A percentile compares a stretch with the other conserved stretches of the same genome.
phyloP scores from a whole-genome alignment of 2,797 vertebrate species.

The Bovichtus variegatus region DNA sequence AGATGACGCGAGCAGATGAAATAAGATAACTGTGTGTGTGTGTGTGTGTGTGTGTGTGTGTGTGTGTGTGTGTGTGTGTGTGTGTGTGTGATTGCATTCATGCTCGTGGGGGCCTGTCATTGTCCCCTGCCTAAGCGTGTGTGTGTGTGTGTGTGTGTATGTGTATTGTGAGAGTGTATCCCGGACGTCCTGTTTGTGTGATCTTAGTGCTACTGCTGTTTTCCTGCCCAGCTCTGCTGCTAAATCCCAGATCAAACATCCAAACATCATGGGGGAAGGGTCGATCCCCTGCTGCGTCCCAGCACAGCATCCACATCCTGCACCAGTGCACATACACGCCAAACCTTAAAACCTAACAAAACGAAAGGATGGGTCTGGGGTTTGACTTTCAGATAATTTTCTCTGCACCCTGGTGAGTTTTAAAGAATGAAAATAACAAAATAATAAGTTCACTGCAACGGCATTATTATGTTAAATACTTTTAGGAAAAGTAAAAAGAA shows the following conservation, averaged over 20 bases:
- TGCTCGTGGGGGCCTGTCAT: not conserved
- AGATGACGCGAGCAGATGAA: conserved; percentile 27
- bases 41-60: not conserved
- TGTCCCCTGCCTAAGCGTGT: not conserved
- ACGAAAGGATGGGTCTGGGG: too few species aligned
- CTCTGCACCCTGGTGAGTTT: too few species aligned
- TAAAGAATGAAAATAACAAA: too few species aligned
- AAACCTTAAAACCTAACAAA: too few species aligned
- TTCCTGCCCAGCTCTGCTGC: conserved; percentile 47
- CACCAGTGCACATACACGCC: not conserved
- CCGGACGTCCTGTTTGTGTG: conserved; percentile 80
- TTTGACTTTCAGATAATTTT: too few species aligned
- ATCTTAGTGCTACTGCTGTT: conserved; percentile 44
- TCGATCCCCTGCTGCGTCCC: conserved; percentile 14
- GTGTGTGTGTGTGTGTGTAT: conserved; percentile 29
- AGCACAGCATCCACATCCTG: conserved; percentile 20
- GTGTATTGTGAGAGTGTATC: conserved; percentile 49
- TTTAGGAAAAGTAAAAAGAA: too few species aligned
- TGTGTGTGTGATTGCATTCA: conserved; percentile 7
- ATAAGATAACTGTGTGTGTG: too few species aligned
- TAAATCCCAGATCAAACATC: conserved; percentile 63
- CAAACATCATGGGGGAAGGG: conserved; percentile 11
- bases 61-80: too few species aligned
- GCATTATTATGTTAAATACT: too few species aligned
- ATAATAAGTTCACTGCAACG: too few species aligned